These are phyloP conservation scores for Nysson spinosus DNA, from an alignment of 2,888 invertebrate species.

Conservation along the genomic window DNA sequence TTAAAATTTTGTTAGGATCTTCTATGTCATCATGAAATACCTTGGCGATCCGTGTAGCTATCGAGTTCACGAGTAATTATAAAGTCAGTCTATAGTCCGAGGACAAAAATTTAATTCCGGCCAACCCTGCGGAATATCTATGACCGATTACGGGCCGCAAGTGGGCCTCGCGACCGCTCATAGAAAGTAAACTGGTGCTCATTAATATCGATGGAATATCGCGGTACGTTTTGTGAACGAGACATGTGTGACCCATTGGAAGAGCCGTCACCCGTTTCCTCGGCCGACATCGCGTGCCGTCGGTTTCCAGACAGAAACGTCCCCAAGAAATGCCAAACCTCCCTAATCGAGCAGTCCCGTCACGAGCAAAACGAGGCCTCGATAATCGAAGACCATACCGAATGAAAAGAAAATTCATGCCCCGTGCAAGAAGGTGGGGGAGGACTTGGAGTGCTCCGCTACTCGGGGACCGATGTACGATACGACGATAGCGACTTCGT, in stretches of 20 bases:
- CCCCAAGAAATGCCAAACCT: too few species aligned
- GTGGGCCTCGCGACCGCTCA: conserved; percentile 19
- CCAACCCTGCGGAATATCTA: conserved; percentile 25
- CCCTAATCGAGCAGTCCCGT: conserved; percentile 59
- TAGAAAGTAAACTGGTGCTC: conserved; percentile 34
- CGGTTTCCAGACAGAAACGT: too few species aligned
- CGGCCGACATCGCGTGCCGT: conserved; percentile 21
- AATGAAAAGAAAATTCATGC: conserved; percentile 77
- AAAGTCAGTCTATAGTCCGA: conserved; percentile 9
- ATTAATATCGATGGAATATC: conserved; percentile 36
- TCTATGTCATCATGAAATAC: too few species aligned
- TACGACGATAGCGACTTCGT: conserved; percentile 63
- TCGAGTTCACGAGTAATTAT: too few species aligned
- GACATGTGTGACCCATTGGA: conserved; percentile 31
- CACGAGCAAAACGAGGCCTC: conserved; percentile 72
- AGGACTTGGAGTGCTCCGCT: conserved; percentile 43
- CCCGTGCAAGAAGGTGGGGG: conserved; percentile 61
- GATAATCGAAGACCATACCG: conserved; percentile 77
- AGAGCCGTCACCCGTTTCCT: conserved; percentile 4
- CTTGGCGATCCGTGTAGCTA: too few species aligned
- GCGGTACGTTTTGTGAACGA: conserved; percentile 24
- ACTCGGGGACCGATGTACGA: conserved; percentile 29
- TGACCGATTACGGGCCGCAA: conserved; percentile 17
- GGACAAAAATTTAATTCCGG: conserved; percentile 34
- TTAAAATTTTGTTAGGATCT: too few species aligned